Conservation (phyloP, 1,140 invertebrate genomes). For the Lepidurus apus region DNA sequence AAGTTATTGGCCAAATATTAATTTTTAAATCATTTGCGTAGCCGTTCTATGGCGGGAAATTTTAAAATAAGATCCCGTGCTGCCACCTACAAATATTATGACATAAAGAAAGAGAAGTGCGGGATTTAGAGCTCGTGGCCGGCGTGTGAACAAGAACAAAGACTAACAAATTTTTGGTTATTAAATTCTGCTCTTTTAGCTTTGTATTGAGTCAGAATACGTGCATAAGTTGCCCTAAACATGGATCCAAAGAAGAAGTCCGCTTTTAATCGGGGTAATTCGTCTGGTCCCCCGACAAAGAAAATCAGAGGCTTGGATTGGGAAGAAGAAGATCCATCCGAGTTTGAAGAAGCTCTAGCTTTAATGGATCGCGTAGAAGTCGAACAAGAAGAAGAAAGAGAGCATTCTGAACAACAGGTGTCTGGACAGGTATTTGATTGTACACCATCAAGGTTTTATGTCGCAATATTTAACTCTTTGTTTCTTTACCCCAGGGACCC, state of each 20-base stretch:
- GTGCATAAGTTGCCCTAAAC: background rate
- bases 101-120: too few relatives aligned
- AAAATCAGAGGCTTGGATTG: conserved; percentile 32
- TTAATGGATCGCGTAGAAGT: conserved; percentile 38
- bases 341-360: conserved; percentile 37
- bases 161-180: too few relatives aligned
- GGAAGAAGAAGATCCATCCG: conserved; percentile 32
- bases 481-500: conserved; percentile 50
- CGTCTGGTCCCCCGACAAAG: conserved; percentile 18
- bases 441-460: conserved; percentile 28
- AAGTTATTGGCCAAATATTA: too few relatives aligned
- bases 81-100: too few relatives aligned
- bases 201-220: too few relatives aligned
- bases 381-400: conserved; percentile 33
- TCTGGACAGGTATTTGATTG: conserved; percentile 32
- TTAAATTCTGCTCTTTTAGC: too few relatives aligned
- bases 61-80: too few relatives aligned
- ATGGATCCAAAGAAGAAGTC: background rate
- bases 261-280: background rate
- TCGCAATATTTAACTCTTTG: conserved; percentile 26
- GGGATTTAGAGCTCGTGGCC: too few relatives aligned
- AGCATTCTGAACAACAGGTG: conserved; percentile 33
- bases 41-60: too few relatives aligned
- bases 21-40: too few relatives aligned
- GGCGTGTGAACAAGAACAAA: too few relatives aligned